Conservation (phyloP, 2,888 invertebrate species). For the Colostygia pectinataria region DNA sequence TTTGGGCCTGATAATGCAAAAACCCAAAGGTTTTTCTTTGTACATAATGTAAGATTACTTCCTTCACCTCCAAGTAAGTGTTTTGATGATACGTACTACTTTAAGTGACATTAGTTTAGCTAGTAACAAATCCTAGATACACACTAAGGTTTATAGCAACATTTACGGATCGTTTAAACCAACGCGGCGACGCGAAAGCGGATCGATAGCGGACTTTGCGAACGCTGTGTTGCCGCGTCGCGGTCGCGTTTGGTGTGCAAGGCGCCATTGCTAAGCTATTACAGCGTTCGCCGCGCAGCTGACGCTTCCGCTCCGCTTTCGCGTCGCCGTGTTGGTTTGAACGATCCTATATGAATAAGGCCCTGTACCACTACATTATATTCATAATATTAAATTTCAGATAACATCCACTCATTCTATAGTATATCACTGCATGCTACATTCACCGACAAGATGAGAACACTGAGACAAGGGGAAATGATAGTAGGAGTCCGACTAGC, state of each 20-base stretch:
- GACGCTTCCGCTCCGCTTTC: no score
- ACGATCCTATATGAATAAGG: no score
- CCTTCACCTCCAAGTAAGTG: slow-evolving; percentile 67
- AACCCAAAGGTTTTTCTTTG: slow-evolving; percentile 64
- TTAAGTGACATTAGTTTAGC: background rate
- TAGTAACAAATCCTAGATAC: background rate
- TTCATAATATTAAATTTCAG: slow-evolving; percentile 46
- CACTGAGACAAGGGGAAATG: slow-evolving; percentile 55
- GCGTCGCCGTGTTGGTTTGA: no score
- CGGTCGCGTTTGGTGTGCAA: no score
- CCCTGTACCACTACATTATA: no score
- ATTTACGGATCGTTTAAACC: no score
- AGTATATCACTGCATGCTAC: slow-evolving; percentile 62
- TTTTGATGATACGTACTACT: background rate
- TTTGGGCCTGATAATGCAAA: slow-evolving; percentile 57
- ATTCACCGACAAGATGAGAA: slow-evolving; percentile 62
- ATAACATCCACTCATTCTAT: slow-evolving; percentile 61
- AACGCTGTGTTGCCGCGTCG: no score
- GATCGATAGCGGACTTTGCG: no score
- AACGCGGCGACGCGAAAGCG: no score
- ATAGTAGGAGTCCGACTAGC: slow-evolving; percentile 55
- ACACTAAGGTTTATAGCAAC: background rate
- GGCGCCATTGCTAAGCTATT: no score
- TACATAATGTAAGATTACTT: slow-evolving; percentile 62
- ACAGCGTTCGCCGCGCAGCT: no score